Base-by-base conservation (phyloP, 2,888 invertebrate species). In the Asteroscopus sphinx region DNA sequence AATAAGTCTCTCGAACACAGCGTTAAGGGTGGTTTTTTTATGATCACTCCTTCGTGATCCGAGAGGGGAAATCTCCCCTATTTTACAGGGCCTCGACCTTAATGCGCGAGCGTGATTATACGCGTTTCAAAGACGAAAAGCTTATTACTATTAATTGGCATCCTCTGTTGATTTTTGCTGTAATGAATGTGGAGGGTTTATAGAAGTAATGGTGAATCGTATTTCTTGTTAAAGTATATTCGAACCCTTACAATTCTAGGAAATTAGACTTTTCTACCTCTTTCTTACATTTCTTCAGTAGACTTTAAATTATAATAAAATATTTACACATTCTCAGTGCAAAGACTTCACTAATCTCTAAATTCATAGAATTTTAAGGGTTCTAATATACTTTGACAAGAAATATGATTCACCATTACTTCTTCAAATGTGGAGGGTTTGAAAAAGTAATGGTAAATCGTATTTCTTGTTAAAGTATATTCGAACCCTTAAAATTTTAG, bases 141-240 rank as follows among this genome's bases (percentile, higher is more conserved):
- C 70, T 75, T 77, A 76, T 76, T 75, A 75, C 60, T 44, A 75
- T 68, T 76, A 77, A 76, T 76, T 76, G 76, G 66, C 65, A 56
- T 64, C 63, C 63, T 49, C 59, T 56, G 70, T 70, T 73, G 70
- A 75, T 75, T 75, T 71, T 66, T 68, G 46, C 56, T 53, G 56
- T 59, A 71, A 62, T 51, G 48, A 68, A 63, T 26, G 40, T 36
- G 13, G 35, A 46, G 41, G 62, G 52, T 33, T 9, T 41, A 17
- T 54, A 21, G 6, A 21, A 21, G 4, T 21, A 21, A 6, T 21
- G 21, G 21, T 21, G 4, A 21, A 0, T n/a, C n/a, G n/a, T n/a
- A n/a, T n/a, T n/a, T n/a, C n/a, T n/a, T n/a, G n/a, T n/a, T n/a
- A n/a, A n/a, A n/a, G n/a, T n/a, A n/a, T n/a, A n/a, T n/a, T n/a